A percentile compares a stretch with the other conserved stretches of the same genome.
Conservation (phyloP, 2,888 invertebrate genomes). For the Machimus rusticus region DNA sequence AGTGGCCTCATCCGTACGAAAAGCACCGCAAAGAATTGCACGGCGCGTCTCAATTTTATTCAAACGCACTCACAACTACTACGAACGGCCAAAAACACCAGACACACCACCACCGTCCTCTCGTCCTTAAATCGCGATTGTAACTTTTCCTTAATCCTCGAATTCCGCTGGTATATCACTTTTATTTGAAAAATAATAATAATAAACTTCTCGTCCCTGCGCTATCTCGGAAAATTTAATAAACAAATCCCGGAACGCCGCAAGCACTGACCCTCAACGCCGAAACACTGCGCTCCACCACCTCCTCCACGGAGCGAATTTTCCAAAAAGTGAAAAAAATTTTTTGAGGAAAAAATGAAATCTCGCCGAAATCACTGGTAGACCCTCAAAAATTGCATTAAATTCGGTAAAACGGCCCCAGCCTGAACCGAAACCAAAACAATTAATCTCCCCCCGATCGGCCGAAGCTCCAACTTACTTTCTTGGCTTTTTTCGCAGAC, state of each 20-base stretch:
- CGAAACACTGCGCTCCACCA: not conserved
- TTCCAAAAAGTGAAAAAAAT: not conserved
- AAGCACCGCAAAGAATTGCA: conserved; percentile 36
- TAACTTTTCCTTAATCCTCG: not conserved
- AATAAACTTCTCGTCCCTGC: not conserved
- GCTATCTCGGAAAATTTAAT: not conserved
- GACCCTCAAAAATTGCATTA: not conserved
- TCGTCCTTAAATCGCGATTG: conserved; percentile 19
- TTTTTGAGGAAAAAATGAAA: not conserved
- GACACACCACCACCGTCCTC: conserved; percentile 29
- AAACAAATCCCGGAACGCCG: conserved; percentile 29
- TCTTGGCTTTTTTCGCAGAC: conserved; percentile 29
- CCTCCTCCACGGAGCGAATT: not conserved
- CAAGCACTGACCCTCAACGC: not conserved
- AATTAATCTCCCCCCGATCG: not conserved
- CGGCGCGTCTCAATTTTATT: conserved; percentile 44
- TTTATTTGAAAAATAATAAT: not conserved
- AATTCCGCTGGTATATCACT: not conserved
- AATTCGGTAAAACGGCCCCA: not conserved
- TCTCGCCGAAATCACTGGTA: not conserved
- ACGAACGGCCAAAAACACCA: conserved; percentile 42
- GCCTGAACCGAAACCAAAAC: not conserved
- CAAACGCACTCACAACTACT: conserved; percentile 42
- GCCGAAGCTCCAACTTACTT: conserved; percentile 23
- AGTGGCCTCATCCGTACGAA: conserved; percentile 1